Evolutionary conservation across 2,888 invertebrate genomes (phyloP), one percentile per base, ranked within the genome.

Genomic region (Conchocele bisecta): DNA sequence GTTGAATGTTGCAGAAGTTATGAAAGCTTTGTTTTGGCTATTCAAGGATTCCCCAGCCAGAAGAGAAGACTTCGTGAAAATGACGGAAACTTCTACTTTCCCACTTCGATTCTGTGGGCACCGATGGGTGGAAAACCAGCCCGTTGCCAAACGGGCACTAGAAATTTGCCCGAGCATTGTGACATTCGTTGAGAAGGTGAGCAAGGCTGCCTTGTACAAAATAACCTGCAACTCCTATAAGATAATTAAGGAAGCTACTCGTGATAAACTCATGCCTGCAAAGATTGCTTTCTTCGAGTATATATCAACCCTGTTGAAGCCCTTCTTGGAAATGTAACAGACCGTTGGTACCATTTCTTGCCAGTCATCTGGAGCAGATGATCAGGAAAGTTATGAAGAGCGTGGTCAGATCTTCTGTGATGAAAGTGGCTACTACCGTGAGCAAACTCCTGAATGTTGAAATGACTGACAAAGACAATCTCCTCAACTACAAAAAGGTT

Each of bases 21-120:
- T 88, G 24, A 53, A 61, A 33, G 70, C 37, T 76, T 17, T 79
- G 13, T 85, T 85, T 53, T 76, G 81, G 42, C 48, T 88, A 7
- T 88, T 85, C 48, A 81, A 87, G 56, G 82, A 88, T 57, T 71
- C 75, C 6, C 83, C 87, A 33, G 76, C 84, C 1, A 51, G 60
- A 15, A 59, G 44, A 29, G 60, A 60, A n/a, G 53, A 59, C 17
- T 60, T 26, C 42, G 7, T 4, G 11, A 26, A 54, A 48, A 5
- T 50, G 1, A 35, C 13, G 9, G 26, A 15, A 0, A 20, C 31
- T 39, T 41, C 58, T 15, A 4, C 65, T 42, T 85, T 85, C 59
- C 84, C 86, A 26, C 24, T 79, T 22, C 86, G 86, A 61, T 86
- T 56, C 29, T 48, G 26, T 1, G 48, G 39, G 22, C 66, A 71